phyloP scores from a whole-genome alignment of 2,888 invertebrate species.

The Pseudoips prasinana region DNA sequence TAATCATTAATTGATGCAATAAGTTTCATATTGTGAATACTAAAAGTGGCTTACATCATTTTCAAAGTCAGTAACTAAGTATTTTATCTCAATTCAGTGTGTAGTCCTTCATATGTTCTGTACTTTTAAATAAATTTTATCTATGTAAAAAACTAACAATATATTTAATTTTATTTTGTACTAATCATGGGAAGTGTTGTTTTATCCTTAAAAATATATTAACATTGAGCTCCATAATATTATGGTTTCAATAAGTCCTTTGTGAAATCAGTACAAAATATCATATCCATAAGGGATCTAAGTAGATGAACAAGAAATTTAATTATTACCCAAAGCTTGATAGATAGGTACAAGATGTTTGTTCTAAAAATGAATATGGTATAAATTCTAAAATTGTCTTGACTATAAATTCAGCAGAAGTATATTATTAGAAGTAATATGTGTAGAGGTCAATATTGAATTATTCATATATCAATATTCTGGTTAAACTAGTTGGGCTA shows the following conservation, averaged over 20 bases:
- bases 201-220: constrained; percentile 83
- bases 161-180: constrained; percentile 83
- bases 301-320: constrained; percentile 1
- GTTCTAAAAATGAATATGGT: too few species aligned
- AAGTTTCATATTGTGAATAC: constrained; percentile 79
- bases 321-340: too few species aligned
- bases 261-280: constrained; percentile 14
- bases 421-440: too few species aligned
- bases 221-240: constrained; percentile 80
- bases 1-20: constrained; percentile 77
- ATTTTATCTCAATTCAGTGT: constrained; percentile 82
- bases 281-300: constrained; percentile 1
- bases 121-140: constrained; percentile 81
- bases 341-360: too few species aligned
- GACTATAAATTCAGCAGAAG: too few species aligned
- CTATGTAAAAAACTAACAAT: constrained; percentile 82
- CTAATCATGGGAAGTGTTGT: constrained; percentile 83
- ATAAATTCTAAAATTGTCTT: too few species aligned
- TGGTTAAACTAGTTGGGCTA: too few species aligned
- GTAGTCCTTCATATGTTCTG: constrained; percentile 81
- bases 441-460: too few species aligned
- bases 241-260: constrained; percentile 74
- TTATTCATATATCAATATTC: too few species aligned
- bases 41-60: constrained; percentile 80
- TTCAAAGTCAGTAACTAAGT: constrained; percentile 76